phyloP scores from a whole-genome alignment of 2,888 invertebrate species.

The Notodromas monacha region DNA sequence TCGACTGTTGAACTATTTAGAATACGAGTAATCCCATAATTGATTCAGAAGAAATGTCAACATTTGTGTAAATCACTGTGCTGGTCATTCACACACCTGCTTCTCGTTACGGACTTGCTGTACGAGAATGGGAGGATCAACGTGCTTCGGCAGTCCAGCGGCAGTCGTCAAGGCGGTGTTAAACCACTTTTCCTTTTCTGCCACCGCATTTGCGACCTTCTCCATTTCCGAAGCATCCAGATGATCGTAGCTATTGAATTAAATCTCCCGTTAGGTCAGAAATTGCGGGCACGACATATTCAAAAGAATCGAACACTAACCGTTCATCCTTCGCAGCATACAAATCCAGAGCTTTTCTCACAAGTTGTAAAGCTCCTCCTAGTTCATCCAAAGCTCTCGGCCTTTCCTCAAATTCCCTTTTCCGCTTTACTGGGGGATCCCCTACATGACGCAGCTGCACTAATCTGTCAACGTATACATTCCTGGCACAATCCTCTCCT shows the following conservation, averaged over 20 bases:
- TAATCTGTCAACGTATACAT: slow-evolving; percentile 25
- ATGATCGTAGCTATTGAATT: slow-evolving; percentile 49
- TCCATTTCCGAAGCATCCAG: slow-evolving; percentile 33
- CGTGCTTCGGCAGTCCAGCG: slow-evolving; percentile 28
- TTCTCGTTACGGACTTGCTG: slow-evolving; percentile 44
- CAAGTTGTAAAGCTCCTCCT: slow-evolving; percentile 35
- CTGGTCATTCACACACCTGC: slow-evolving; percentile 31
- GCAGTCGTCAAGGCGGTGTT: slow-evolving; percentile 36
- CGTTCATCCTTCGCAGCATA: slow-evolving; percentile 27
- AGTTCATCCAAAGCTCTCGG: slow-evolving; percentile 47
- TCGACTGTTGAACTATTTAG: too few species aligned
- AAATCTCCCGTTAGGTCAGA: too few species aligned
- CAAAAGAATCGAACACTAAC: too few species aligned
- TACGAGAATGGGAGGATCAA: slow-evolving; percentile 38
- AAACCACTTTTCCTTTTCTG: slow-evolving; percentile 43
- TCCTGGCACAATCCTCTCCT: slow-evolving; percentile 64
- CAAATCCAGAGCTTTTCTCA: slow-evolving; percentile 37
- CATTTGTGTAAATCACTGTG: too few species aligned
- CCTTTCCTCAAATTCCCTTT: slow-evolving; percentile 42
- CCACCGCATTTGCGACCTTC: slow-evolving; percentile 31
- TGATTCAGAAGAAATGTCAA: slow-evolving; percentile 5
- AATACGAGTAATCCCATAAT: not conserved
- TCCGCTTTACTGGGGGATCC: slow-evolving; percentile 55
- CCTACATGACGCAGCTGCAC: slow-evolving; percentile 22
- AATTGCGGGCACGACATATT: too few species aligned